These are phyloP conservation scores for Malacosoma neustria DNA, from an alignment of 2,888 invertebrate genomes.

Conservation along the genomic window DNA sequence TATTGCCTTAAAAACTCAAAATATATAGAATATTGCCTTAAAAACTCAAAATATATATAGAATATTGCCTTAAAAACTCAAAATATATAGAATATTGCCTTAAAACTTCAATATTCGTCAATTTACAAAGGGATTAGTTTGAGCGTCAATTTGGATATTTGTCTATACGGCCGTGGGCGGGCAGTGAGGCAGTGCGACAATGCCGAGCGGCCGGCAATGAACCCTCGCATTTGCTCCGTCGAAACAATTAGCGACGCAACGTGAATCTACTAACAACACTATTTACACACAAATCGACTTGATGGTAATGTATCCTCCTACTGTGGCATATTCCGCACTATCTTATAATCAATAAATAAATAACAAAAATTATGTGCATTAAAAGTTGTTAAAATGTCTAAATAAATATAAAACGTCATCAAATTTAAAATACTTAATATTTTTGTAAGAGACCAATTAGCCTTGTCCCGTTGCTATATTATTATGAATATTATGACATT, in stretches of 20 bases:
- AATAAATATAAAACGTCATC: too few species aligned
- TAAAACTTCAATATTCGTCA: too few species aligned
- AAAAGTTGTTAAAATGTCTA: too few species aligned
- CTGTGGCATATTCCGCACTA: conserved; percentile 8
- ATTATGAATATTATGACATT: conserved; percentile 8
- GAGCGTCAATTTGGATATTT: conserved; percentile 23
- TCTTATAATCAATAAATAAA: too few species aligned
- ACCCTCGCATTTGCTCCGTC: conserved; percentile 64
- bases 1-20: too few species aligned
- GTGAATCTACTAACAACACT: conserved; percentile 44
- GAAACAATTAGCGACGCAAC: conserved; percentile 61
- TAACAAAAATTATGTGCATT: conserved; percentile 7
- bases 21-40: too few species aligned
- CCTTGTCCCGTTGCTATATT: conserved; percentile 17
- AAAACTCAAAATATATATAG: too few species aligned
- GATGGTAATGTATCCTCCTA: conserved; percentile 14
- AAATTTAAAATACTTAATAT: too few species aligned
- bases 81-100: too few species aligned
- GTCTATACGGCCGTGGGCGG: conserved; percentile 30
- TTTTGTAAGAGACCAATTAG: conserved; percentile 13
- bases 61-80: too few species aligned
- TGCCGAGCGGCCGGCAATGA: conserved; percentile 61
- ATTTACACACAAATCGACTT: conserved; percentile 29
- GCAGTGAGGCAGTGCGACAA: conserved; percentile 40
- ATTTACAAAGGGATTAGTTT: background rate